Conservation (phyloP, 2,888 invertebrate species). For the Osmoderma eremita region DNA sequence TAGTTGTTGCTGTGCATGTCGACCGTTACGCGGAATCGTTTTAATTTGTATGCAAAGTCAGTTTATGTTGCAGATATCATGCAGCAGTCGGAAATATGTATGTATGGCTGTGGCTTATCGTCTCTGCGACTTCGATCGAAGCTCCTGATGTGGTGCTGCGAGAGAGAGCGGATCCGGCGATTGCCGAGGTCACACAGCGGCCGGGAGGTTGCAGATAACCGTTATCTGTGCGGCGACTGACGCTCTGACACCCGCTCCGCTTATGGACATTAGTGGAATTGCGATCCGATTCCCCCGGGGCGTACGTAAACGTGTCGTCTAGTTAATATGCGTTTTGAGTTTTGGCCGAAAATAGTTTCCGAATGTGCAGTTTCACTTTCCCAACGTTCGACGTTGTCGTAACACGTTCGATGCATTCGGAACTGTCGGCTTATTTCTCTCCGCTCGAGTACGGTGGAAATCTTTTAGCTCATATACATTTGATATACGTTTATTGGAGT, state of each 20-base stretch:
- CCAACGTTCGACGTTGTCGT: neutral
- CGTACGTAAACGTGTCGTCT: constrained; percentile 38
- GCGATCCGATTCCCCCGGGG: constrained; percentile 48
- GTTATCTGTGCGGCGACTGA: constrained; percentile 55
- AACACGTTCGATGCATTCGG: constrained; percentile 1
- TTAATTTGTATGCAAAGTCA: constrained; percentile 53
- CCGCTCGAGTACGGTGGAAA: too few species aligned
- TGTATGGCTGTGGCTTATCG: constrained; percentile 33
- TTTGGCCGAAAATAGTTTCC: constrained; percentile 31
- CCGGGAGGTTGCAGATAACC: constrained; percentile 53
- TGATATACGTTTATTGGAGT: too few species aligned
- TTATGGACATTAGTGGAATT: constrained; percentile 54
- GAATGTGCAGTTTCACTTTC: constrained; percentile 34
- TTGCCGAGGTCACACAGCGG: constrained; percentile 43
- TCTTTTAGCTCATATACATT: too few species aligned
- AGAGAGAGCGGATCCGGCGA: constrained; percentile 22
- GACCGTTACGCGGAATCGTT: constrained; percentile 27
- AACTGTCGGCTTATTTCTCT: constrained; percentile 7
- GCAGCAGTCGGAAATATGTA: constrained; percentile 46
- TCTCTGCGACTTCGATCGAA: constrained; percentile 37
- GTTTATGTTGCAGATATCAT: constrained; percentile 51
- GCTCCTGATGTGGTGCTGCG: constrained; percentile 26
- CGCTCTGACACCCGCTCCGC: constrained; percentile 45
- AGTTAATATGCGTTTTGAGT: constrained; percentile 35
- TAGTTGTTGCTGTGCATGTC: constrained; percentile 10